Conservation (phyloP, 1,140 invertebrate species). For the Homalodisca vitripennis region DNA sequence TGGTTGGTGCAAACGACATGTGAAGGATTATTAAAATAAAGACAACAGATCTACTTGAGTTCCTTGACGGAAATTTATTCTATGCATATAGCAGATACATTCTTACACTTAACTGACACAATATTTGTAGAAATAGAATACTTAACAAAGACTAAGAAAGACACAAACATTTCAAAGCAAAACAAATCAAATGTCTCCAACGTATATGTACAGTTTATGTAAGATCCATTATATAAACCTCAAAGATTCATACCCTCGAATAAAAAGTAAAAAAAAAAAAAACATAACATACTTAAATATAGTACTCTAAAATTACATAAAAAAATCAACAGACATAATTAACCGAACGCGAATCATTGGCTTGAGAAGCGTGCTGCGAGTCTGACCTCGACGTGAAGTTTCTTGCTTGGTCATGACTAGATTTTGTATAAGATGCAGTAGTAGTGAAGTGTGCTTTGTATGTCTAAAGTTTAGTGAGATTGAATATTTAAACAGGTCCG, state of each 20-base stretch:
- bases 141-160: conserved; percentile 21
- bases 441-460: not conserved
- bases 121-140: conserved; percentile 25
- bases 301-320: conserved; percentile 9
- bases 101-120: conserved; percentile 25
- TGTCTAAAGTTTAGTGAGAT: conserved; percentile 10
- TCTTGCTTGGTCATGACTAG: not conserved
- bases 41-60: no score
- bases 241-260: conserved; percentile 17
- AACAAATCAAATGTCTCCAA: conserved; percentile 6
- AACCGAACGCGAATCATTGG: conserved; percentile 17
- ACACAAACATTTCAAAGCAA: conserved; percentile 25
- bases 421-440: conserved; percentile 10
- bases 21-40: no score
- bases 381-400: not conserved
- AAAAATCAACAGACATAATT: not conserved
- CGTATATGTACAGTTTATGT: conserved; percentile 10
- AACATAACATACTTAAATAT: conserved; percentile 17
- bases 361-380: conserved; percentile 14
- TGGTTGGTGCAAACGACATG: no score
- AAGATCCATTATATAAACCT: conserved; percentile 15
- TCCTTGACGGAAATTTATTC: conserved; percentile 18
- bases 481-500: not conserved
- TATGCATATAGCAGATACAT: conserved; percentile 20
- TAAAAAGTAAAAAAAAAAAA: conserved; percentile 13